Conservation (phyloP, 2,797 vertebrate genomes). For the Darevskia nairensis region DNA sequence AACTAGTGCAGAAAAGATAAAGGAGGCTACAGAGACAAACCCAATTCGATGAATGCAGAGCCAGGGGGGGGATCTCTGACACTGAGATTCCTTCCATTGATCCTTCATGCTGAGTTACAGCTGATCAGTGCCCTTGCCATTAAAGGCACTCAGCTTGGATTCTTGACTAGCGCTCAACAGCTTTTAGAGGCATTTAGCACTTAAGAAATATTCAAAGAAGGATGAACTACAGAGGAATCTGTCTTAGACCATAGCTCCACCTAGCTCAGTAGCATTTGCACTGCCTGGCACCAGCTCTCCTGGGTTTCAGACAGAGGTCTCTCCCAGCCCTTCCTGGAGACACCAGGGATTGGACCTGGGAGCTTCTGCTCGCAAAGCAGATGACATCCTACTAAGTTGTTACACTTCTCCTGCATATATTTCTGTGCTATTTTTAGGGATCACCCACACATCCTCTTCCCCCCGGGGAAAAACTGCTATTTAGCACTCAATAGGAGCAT, state of each 20-base stretch:
- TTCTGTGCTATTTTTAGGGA: background rate
- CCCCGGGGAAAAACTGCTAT: too few species aligned
- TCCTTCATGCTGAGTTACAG: background rate
- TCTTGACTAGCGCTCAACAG: background rate
- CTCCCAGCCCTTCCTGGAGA: too few species aligned
- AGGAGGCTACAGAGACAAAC: background rate
- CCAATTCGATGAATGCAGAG: background rate
- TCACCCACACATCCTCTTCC: too few species aligned
- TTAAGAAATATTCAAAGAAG: background rate
- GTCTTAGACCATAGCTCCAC: too few species aligned
- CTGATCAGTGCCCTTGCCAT: background rate
- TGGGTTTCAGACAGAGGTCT: too few species aligned
- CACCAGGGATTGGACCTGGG: too few species aligned
- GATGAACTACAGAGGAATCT: background rate
- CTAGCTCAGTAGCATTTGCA: too few species aligned
- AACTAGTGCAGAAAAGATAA: background rate
- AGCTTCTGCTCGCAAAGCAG: too few species aligned
- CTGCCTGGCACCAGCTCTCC: too few species aligned
- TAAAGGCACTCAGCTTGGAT: background rate
- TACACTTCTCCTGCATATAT: too few species aligned
- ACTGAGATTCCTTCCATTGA: background rate
- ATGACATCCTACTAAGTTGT: too few species aligned
- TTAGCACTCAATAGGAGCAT: too few species aligned
- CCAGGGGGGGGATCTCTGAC: background rate
- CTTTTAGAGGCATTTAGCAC: background rate